Base-by-base conservation (phyloP, 2,797 vertebrate genomes). In the Ctenopoma kingsleyae region DNA sequence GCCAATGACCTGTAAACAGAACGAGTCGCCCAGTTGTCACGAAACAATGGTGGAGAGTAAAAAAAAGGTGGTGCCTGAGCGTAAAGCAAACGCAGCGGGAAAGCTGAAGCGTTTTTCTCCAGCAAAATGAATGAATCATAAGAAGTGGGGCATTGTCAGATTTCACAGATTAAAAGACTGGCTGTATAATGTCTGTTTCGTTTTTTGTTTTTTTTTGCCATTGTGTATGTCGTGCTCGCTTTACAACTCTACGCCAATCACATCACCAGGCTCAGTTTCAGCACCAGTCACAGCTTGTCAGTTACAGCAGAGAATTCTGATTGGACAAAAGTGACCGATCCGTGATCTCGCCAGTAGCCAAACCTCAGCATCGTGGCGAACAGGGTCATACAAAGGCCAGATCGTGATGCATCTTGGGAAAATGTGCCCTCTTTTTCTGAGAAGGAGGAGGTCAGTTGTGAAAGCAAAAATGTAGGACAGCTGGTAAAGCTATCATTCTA, bases 361-460 rank as follows among this genome's bases (percentile, higher is more conserved):
- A 59, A 83, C 82, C 13, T 27, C 78, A 59, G 43, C 52, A 81
- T 90, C 81, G 84, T 48, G 76, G 82, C 22, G 70, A 70, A 76
- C 1, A 61, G 85, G 93, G 92, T 95, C 93, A 90, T 5, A 8
- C 56, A 83, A 75, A 90, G 94, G 91, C 85, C 90, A 93, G 32
- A 82, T 74, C 74, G 51, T 20, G 68, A 55, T 87, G 92, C 89
- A 93, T 92, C 72, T 55, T 89, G 93, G 90, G 85, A 91, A 83
- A 80, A 66, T 22, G 13, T 61, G 73, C 67, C 76, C 81, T 80
- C 48, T 80, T 85, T 89, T 80, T 75, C 23, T 15, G 23, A 36
- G 43, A 9, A 65, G 48, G 9, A 61, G 61, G 70, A 70, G 64
- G 65, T 38, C 64, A 51, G 65, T 81, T 82, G 86, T 76, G 69